Base-by-base conservation (phyloP, 2,797 vertebrate genomes). In the Jordanella pulchra region DNA sequence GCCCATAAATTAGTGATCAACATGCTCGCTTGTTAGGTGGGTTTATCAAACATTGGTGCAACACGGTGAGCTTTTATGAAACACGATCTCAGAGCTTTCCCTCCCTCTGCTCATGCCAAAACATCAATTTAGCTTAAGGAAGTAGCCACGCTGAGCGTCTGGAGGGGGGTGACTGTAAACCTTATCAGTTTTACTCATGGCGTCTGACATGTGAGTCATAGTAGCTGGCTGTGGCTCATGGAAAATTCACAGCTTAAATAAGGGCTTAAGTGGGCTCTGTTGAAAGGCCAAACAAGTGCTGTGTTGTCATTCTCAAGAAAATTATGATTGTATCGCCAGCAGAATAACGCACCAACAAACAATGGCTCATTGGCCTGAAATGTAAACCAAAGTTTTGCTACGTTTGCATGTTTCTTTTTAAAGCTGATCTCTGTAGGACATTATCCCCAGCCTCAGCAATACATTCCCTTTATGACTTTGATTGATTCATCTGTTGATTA, bases 1-100 rank as follows among this genome's bases (percentile, higher is more conserved):
- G 72, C 39, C 48, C 89, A 91, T 94, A 44, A 92, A 94, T 94
- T 82, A 91, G 72, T 93, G 79, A 94, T 89, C 67, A 83, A 77
- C 80, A 77, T 75, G n/a, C 79, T 86, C 78, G 84, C 88, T 92
- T 86, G 81, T 93, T 91, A 78, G 84, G 51, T n/a, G 53, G 68
- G 55, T 63, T 77, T 74, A 70, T 80, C 56, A n/a, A 32, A 45
- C 66, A 32, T 48, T 75, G 6, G 27, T 30, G 55, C 25, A 27
- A 84, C 77, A 54, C 39, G 11, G 69, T 64, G 7, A 68, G 82
- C 72, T 75, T 65, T 79, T 84, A 85, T 79, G 81, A 73, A 83
- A 85, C 68, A 35, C 56, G 70, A 88, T 66, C 78, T 70, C 17
- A 0, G 68, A 63, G 75, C 76, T 67, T 80, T 60, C 66, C 70